Percentiles rank a stretch among this genome's conserved stretches.
Evolutionary conservation across 2,113 vertebrate species (phyloP).

Genomic region (Lophura nycthemera): DNA sequence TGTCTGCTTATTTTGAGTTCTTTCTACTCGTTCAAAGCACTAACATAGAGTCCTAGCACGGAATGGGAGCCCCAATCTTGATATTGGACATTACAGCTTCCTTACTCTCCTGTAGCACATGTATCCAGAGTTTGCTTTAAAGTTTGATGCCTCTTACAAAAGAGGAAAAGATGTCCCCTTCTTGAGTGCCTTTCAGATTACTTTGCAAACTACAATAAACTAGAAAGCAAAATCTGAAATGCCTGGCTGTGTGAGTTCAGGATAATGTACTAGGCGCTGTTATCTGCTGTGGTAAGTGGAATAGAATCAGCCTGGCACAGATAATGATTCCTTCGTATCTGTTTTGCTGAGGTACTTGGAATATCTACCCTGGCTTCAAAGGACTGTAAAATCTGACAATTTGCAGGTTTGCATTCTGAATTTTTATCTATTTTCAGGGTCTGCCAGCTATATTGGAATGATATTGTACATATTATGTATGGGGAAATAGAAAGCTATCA

Average conservation of each 20-base stretch:
- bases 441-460: constrained; percentile 55
- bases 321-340: constrained; percentile 57
- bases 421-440: constrained; percentile 64
- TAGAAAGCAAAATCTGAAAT: constrained; percentile 29
- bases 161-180: neutral
- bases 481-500: constrained; percentile 72
- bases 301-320: constrained; percentile 13
- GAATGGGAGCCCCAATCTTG: neutral
- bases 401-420: constrained; percentile 63
- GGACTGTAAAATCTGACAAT: constrained; percentile 58
- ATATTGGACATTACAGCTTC: neutral
- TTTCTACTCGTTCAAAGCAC: neutral
- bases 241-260: constrained; percentile 13
- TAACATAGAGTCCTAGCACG: neutral
- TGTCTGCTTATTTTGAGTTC: neutral
- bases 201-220: constrained; percentile 53
- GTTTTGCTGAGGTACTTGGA: constrained; percentile 54
- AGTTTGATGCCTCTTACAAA: constrained; percentile 19
- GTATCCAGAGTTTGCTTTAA: neutral
- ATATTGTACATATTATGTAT: constrained; percentile 51
- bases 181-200: constrained; percentile 46
- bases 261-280: constrained; percentile 13
- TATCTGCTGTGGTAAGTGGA: constrained; percentile 42
- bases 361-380: constrained; percentile 53
- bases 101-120: neutral